Base-by-base conservation (phyloP, 2,888 invertebrate genomes). In the Leptodirus hochenwartii region DNA sequence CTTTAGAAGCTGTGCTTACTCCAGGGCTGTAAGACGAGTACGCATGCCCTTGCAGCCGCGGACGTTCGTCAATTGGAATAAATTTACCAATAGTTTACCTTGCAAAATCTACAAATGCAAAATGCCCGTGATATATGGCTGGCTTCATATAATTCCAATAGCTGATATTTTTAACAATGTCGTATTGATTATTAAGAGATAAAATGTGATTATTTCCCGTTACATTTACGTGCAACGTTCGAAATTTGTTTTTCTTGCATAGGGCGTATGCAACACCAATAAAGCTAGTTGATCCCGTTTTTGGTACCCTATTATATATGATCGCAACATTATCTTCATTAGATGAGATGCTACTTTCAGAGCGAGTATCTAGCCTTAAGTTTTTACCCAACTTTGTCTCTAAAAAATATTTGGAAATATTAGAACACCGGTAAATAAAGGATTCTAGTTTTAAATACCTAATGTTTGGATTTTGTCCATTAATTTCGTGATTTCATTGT, bases 201-300 rank as follows among this genome's bases (percentile, higher is more conserved):
- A 98, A 66, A n/a, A 85, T 78, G 59, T 93, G 93, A 66, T 80
- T 81, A 54, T 96, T 96, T 35, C 84, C 85, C 2, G 91, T 88
- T 31, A 93, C 77, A 56, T 98, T 98, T 41, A 98, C 78, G 60
- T 98, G 96, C 42, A 96, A 61, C 22, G 84, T 81, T 55, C 78
- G 76, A 51, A 76, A 85, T 41, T 67, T 67, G 49, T 72, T 78
- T 50, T 69, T 76, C 47, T 73, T 72, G 53, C 85, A 87, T 35
- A 87, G 57, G 54, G 85, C 85, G 47, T 90, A 88, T 1, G 82
- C 82, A 34, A 88, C 71, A 34, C 87, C 87, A 38, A 87, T 87
- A 51, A 95, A 88, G 57, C 90, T 90, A 5, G 95, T 95, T 12
- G 93, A 93, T 10, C 87, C 95, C 17, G 95, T 95, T 60, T 95